Base-by-base conservation (phyloP, 2,113 vertebrate species). In the Miniopterus natalensis region DNA sequence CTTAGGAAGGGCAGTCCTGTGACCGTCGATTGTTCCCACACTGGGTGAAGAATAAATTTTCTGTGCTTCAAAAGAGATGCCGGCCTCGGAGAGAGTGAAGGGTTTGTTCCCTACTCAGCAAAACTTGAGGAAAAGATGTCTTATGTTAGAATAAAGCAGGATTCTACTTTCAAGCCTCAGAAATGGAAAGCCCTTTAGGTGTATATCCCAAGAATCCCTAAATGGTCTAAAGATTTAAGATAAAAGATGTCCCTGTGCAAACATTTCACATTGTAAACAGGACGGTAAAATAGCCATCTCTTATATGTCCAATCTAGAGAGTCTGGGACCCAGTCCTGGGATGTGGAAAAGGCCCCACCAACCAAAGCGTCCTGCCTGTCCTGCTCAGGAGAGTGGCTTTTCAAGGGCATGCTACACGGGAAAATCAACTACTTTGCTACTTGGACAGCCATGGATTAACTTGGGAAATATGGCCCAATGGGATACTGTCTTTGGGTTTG, bases 1-100 rank as follows among this genome's bases (percentile, higher is more conserved):
- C 92, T 93, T 87, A 97, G 79, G 77, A 95, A 98, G 95, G 88
- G 0, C 2, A 94, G 92, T 23, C 45, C 95, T 97, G 90, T 97
- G 97, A 97, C 96, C 96, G 74, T 93, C 90, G 84, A 96, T 79
- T 23, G 93, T 93, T 92, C 92, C 89, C 87, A 63, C 83, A 66
- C 15, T 91, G 68, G 7, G 94, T 47, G 36, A 88, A 96, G 95
- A 95, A 93, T 90, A 95, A 20, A 97, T 95, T 85, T 77, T 9
- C 80, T 79, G 80, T 68, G 88, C 74, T 93, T 94, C 88, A 51
- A 84, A 96, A 91, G 79, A 80, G 68, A 83, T 6, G 3, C 42
- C 15, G 4, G 45, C 9, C 59, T 81, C 93, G 88, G 57, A 83
- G 85, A 93, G 74, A 90, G 78, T 6, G 31, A 79, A 63, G 21